phyloP scores from a whole-genome alignment of 2,888 invertebrate genomes.

The Lasius platythorax region DNA sequence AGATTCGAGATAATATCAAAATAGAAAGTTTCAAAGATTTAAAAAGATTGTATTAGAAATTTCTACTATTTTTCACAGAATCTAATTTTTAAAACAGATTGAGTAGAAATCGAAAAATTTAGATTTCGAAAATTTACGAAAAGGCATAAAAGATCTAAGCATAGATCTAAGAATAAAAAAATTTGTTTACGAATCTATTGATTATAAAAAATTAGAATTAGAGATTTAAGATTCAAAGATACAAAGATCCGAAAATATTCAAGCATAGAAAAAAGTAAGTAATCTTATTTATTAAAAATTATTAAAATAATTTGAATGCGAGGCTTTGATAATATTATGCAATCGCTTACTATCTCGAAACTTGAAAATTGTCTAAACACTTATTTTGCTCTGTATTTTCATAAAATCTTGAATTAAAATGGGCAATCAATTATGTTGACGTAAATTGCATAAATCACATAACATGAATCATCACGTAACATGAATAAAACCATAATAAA shows the following conservation, averaged over 20 bases:
- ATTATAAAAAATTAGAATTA: not conserved
- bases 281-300: not conserved
- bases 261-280: not conserved
- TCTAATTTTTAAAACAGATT: not conserved
- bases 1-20: not conserved
- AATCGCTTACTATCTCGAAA: not conserved
- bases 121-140: not conserved
- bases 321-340: not conserved
- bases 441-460: not conserved
- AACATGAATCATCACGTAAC: not conserved
- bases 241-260: not conserved
- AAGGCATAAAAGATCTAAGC: not conserved
- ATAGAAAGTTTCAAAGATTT: not conserved
- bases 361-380: not conserved
- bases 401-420: not conserved
- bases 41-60: not conserved
- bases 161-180: not conserved
- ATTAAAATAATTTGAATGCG: not conserved
- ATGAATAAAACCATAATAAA: not conserved
- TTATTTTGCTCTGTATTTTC: not conserved
- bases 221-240: not conserved
- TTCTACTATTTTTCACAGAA: not conserved
- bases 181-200: not conserved
- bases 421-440: not conserved
- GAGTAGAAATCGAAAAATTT: not conserved